Conservation (phyloP, 2,888 invertebrate genomes). For the Platynereis dumerilii region DNA sequence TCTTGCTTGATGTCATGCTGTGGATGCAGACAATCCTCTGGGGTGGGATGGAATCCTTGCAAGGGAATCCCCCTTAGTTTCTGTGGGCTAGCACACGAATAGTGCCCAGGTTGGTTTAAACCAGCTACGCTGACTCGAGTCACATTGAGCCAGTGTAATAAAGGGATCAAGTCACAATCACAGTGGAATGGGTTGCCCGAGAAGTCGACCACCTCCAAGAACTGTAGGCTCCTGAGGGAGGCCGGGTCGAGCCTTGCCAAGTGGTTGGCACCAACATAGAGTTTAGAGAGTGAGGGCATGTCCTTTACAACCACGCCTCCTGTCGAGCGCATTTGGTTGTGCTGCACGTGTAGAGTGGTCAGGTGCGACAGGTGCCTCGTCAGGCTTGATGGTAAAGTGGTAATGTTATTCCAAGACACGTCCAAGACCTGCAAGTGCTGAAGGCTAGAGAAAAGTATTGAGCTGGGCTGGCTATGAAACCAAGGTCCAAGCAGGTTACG, state of each 20-base stretch:
- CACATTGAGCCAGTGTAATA: slow-evolving; percentile 38
- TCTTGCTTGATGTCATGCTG: slow-evolving; percentile 21
- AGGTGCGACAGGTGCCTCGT: slow-evolving; percentile 21
- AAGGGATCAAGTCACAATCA: slow-evolving; percentile 33
- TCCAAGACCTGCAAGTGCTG: slow-evolving; percentile 23
- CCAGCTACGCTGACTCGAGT: slow-evolving; percentile 33
- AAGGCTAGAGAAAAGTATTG: slow-evolving; percentile 16
- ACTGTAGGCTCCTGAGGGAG: slow-evolving; percentile 30
- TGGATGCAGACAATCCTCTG: slow-evolving; percentile 19
- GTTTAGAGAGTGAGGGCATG: slow-evolving; percentile 32
- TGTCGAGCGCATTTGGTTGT: slow-evolving; percentile 30
- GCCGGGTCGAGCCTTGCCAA: slow-evolving; percentile 30
- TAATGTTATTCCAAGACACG: slow-evolving; percentile 21
- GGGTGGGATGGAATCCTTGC: slow-evolving; percentile 21
- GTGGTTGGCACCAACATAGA: slow-evolving; percentile 34
- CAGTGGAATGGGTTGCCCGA: slow-evolving; percentile 38
- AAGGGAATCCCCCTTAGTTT: slow-evolving; percentile 26
- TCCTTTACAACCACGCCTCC: slow-evolving; percentile 25
- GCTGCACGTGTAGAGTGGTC: slow-evolving; percentile 35
- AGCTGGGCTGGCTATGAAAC: background rate
- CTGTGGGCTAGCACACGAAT: slow-evolving; percentile 33
- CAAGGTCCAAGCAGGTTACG: slow-evolving; percentile 17
- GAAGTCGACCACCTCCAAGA: slow-evolving; percentile 38
- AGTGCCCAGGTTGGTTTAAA: slow-evolving; percentile 20
- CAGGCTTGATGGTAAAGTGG: slow-evolving; percentile 4